Base-by-base conservation (phyloP, 2,888 invertebrate genomes). In the Formica aserva region DNA sequence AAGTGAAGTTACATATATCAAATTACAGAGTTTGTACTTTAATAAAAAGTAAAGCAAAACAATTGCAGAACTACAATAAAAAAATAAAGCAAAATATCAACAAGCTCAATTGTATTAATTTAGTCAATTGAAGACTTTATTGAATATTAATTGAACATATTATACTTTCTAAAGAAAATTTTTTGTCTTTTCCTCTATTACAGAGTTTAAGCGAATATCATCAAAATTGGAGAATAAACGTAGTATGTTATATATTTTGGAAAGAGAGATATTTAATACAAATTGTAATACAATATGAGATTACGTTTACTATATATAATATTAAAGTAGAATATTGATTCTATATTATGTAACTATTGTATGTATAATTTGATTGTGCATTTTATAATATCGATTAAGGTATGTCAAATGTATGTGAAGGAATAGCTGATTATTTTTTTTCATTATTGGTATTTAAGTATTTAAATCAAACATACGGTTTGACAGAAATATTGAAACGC, bases 1-100 rank as follows among this genome's bases (percentile, higher is more conserved):
- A 95, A 94, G 93, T 89, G 65, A 32, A 48, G n/a, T 78, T 78
- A 32, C 35, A 41, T 13, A 13, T n/a, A 52, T 52, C n/a, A 52
- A 52, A 52, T 22, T 4, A 9, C 48, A n/a, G 32, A n/a, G 11
- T 3, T 29, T 5, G 29, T 8, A 52, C 1, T n/a, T 52, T 32
- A 32, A 48, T 69, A 52, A 69, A 52, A 32, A 32, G 11, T 29
- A 32, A 29, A 32, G 52, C 15, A 22, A 13, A 32, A 26, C 6
- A 66, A 66, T 41, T 22, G 41, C 4, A 41, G 13, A 41, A 15
- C 3, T 41, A 3, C 41, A 15, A 13, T 13, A 41, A 41, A 41
- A 38, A 41, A 13, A 32, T 32, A 32, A 32, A 41, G 38, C 13
- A 41, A 15, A 15, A 41, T 13, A 41, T 3, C 41, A 41, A 15